Base-by-base conservation (phyloP, 2,113 vertebrate genomes). In the Terrapene triunguis region DNA sequence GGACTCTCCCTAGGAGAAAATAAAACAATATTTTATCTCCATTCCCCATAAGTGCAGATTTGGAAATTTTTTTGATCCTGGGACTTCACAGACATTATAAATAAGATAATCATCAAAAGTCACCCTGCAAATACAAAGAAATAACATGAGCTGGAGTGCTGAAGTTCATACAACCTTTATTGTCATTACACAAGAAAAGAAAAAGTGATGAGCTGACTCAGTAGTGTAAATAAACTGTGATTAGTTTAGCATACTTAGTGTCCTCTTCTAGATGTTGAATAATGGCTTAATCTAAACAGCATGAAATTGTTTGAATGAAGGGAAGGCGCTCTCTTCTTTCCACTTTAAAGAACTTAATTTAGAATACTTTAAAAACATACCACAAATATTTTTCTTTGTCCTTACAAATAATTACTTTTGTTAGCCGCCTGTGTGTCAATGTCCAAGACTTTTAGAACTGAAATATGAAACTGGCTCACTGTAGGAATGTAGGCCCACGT, bases 21-120 rank as follows among this genome's bases (percentile, higher is more conserved):
- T n/a, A 85, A 95, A 82, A 44, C 6, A 76, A 35, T 82, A 78
- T 87, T 96, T 97, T 94, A 76, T 8, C 89, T 92, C n/a, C n/a
- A 55, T 62, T 94, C 48, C 87, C 65, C 79, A 57, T 80, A 86
- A 96, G 85, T 86, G 57, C 10, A 93, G 2, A 93, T 65, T 25
- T 29, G 38, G 84, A 62, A 87, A 47, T 69, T 47, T 82, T 25
- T 50, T 80, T 86, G 8, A 59, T 74, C 25, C 80, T 81, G 91
- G 62, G 47, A 5, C 21, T 91, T 89, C 79, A 87, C 47, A 50
- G 9, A 11, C 1, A 59, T 86, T 90, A 47, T 53, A 92, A 85
- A 82, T 42, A 89, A 48, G 29, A 9, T 38, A 88, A 51, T 90
- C 51, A n/a, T 32, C 88, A 48, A 69, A 3, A 84, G 81, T 89